Evolutionary conservation across 2,888 invertebrate species (phyloP).

Genomic region (Rhimphoctona megacephalus): DNA sequence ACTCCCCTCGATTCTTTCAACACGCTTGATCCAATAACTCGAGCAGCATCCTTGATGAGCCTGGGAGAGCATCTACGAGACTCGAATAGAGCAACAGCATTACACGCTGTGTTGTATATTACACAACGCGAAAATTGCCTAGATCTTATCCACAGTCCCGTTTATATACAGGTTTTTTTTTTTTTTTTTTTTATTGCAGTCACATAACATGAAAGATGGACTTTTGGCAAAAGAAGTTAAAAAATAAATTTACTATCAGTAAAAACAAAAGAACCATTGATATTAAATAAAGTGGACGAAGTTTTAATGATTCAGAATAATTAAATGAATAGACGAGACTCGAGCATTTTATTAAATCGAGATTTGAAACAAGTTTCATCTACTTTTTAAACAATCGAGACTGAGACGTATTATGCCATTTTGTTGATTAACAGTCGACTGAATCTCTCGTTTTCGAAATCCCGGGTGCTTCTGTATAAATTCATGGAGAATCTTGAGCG

Average conservation of each 20-base stretch:
- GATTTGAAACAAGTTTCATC: not conserved
- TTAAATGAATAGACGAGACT: not conserved
- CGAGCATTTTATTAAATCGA: not conserved
- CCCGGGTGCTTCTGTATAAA: conserved; percentile 40
- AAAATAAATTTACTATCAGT: too few relatives aligned
- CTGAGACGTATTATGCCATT: not conserved
- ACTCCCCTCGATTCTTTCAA: conserved; percentile 52
- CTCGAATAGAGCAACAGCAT: conserved; percentile 51
- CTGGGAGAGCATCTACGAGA: conserved; percentile 56
- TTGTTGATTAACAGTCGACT: conserved; percentile 26
- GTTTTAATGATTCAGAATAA: not conserved
- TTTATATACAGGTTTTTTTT: not conserved
- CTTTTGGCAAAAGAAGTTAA: not conserved
- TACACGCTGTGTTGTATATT: conserved; percentile 12
- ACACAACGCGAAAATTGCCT: conserved; percentile 6
- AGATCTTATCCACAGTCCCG: conserved; percentile 3
- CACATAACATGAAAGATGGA: not conserved
- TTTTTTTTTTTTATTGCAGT: not conserved
- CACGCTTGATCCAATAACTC: conserved; percentile 57
- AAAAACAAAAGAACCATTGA: not conserved
- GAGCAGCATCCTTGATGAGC: conserved; percentile 64
- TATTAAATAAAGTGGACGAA: not conserved
- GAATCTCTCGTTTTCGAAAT: conserved; percentile 40
- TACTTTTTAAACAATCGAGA: not conserved
- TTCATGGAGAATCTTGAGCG: conserved; percentile 55